Conservation (phyloP, 2,113 vertebrate genomes). For the Monarcha castaneiventris region DNA sequence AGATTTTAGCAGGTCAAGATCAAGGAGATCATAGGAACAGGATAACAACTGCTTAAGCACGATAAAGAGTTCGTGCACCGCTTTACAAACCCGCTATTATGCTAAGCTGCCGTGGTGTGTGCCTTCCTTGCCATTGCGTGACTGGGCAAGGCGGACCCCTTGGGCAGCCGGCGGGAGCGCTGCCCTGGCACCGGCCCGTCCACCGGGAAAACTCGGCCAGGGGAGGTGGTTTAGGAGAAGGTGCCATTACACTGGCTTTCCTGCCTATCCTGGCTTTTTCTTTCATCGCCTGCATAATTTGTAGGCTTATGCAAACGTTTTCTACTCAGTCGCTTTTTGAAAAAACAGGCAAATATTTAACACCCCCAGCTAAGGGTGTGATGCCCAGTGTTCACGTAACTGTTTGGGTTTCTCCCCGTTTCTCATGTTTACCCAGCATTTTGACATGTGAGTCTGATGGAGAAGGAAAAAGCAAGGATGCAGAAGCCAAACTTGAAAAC, state of each 20-base stretch:
- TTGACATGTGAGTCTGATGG: background rate
- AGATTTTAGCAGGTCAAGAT: background rate
- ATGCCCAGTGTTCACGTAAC: background rate
- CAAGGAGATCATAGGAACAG: conserved; percentile 10
- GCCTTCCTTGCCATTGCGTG: background rate
- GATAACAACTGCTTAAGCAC: background rate
- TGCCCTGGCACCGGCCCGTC: background rate
- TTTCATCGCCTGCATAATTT: background rate
- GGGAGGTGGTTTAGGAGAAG: background rate
- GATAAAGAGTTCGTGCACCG: background rate
- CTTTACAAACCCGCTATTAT: background rate
- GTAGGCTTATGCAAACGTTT: background rate
- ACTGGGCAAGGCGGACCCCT: background rate
- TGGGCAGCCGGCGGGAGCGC: background rate
- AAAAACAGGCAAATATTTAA: background rate
- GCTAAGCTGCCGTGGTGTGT: background rate
- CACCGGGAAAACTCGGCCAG: background rate
- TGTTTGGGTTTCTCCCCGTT: background rate
- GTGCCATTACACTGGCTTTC: no score
- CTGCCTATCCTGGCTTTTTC: background rate
- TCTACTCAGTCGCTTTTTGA: background rate
- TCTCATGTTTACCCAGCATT: background rate
- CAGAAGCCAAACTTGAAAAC: background rate
- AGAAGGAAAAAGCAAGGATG: background rate
- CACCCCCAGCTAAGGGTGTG: background rate